phyloP scores from a whole-genome alignment of 1,140 invertebrate species.

The Sitodiplosis mosellana region DNA sequence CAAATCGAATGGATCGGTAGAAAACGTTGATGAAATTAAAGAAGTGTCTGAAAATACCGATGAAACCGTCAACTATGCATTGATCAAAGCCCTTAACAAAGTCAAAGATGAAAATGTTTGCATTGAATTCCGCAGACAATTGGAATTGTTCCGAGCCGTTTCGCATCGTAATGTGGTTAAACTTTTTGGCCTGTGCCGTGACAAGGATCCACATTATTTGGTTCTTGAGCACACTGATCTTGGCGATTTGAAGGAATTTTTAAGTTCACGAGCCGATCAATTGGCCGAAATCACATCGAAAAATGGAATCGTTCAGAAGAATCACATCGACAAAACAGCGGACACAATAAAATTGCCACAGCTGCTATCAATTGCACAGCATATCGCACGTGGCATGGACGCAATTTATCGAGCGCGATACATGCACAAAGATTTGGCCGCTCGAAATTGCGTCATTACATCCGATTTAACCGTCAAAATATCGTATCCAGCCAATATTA shows the following conservation, averaged over 20 bases:
- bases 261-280: slow-evolving; percentile 48
- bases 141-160: slow-evolving; percentile 66
- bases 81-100: slow-evolving; percentile 23
- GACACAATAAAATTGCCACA: slow-evolving; percentile 32
- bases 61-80: slow-evolving; percentile 12
- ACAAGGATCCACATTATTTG: slow-evolving; percentile 73
- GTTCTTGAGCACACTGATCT: slow-evolving; percentile 84
- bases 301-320: slow-evolving; percentile 3
- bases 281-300: slow-evolving; percentile 14
- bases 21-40: slow-evolving; percentile 24
- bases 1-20: slow-evolving; percentile 22
- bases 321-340: background rate
- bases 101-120: slow-evolving; percentile 54
- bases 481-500: slow-evolving; percentile 56
- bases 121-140: slow-evolving; percentile 69
- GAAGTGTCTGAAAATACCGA: slow-evolving; percentile 12
- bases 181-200: slow-evolving; percentile 62
- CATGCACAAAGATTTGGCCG: slow-evolving; percentile 54
- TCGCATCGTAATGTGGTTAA: slow-evolving; percentile 62
- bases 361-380: slow-evolving; percentile 48
- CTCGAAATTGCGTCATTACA: slow-evolving; percentile 80
- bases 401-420: slow-evolving; percentile 34
- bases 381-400: slow-evolving; percentile 71
- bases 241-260: slow-evolving; percentile 88
- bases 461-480: slow-evolving; percentile 71